Evolutionary conservation across 2,113 vertebrate genomes (phyloP), one percentile per base, ranked within the genome.

Genomic region (cat (Felis catus)): DNA sequence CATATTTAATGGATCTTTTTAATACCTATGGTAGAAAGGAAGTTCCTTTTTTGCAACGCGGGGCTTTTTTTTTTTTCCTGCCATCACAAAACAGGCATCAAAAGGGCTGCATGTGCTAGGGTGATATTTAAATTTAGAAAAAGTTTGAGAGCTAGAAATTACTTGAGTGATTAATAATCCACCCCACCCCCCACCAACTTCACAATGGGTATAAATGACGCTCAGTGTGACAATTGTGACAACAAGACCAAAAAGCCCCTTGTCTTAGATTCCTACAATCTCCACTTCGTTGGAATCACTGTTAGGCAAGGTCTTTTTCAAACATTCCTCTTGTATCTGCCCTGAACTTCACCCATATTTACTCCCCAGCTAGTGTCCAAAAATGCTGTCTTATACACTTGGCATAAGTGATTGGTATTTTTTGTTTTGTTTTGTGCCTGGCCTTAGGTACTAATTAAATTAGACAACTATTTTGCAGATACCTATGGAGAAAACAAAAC

Each of bases 131-230:
- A 71, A 65, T 94, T 87, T 63, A 92, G 70, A 84, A 74, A 70
- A 94, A 36, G 19, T 63, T 74, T 97, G 86, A 51, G 18, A 92
- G 45, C 18, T 92, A 18, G 53, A 95, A 92, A 94, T 76, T 79
- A 79, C 33, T 61, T 63, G 29, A 82, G 48, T 68, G 73, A 89
- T 68, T 61, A 95, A 61, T 13, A 91, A 58, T 18, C 4, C 63
- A 4, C 39, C 7, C 16, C 7, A 15, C 27, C 25, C 13, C 48
- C 10, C 27, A 31, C 8, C 5, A 41, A 3, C 29, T 83, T 68
- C 27, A 70, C 27, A 55, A n/a, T 51, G 33, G 74, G 41, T 91
- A 55, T 79, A 80, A 71, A 61, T 78, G 89, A 79, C 2, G 39
- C 8, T 96, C 21, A 10, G 0, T 33, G 21, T 12, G 73, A 55